Evolutionary conservation across 2,797 vertebrate species (phyloP).

Genomic region (Podargus strigoides): DNA sequence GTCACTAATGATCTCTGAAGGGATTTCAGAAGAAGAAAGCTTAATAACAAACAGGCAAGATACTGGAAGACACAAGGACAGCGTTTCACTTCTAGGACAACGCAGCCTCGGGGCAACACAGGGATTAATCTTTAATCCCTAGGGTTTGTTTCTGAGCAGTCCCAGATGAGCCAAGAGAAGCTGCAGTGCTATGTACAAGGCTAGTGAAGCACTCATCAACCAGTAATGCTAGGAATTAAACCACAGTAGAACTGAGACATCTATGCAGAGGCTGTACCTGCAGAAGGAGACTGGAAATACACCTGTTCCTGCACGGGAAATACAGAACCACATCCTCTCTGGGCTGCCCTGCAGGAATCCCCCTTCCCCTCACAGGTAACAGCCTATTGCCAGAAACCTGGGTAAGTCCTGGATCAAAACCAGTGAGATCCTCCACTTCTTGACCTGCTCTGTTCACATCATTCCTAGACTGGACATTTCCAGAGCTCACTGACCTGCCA

Average conservation of each 20-base stretch:
- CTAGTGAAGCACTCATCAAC: neutral
- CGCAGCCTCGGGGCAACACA: neutral
- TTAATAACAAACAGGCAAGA: neutral
- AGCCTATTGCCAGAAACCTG: no score
- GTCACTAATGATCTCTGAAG: neutral
- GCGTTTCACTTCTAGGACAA: neutral
- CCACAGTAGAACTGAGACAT: neutral
- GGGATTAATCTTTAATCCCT: neutral
- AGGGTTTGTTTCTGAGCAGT: neutral
- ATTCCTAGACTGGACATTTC: neutral
- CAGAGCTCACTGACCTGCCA: neutral
- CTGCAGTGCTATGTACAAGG: neutral
- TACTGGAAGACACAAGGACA: neutral
- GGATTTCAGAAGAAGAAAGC: neutral
- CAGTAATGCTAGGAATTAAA: neutral
- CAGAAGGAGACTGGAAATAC: neutral
- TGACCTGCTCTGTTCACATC: fast-evolving
- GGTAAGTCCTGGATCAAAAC: no score
- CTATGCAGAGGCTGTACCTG: neutral
- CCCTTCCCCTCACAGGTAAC: neutral
- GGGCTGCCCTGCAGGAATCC: neutral
- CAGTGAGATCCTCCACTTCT: neutral
- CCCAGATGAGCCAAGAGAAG: neutral
- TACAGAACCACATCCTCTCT: fast-evolving
- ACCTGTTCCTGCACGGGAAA: neutral